phyloP scores from a whole-genome alignment of 2,888 invertebrate species.

The Choristoneura rosaceana region DNA sequence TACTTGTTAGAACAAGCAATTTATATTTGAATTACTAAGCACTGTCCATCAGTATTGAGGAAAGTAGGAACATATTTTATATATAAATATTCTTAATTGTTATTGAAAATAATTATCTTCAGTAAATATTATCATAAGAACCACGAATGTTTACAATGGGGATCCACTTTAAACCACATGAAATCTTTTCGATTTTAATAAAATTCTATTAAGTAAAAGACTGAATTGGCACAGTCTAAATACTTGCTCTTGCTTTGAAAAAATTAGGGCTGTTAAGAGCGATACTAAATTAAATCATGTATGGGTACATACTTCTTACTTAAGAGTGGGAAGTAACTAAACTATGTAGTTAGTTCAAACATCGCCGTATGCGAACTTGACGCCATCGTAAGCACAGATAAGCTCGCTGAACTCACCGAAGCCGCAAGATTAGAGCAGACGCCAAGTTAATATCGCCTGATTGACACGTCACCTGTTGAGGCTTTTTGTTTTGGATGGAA shows the following conservation, averaged over 20 bases:
- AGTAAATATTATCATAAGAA: too few relatives aligned
- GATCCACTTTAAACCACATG: too few relatives aligned
- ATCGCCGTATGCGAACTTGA: constrained; percentile 22
- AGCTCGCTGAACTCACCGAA: constrained; percentile 5
- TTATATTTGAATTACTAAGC: neutral
- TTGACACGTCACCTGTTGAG: constrained; percentile 12
- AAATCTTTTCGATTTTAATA: too few relatives aligned
- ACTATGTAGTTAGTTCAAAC: constrained; percentile 14
- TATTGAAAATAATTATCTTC: too few relatives aligned
- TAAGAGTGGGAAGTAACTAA: neutral
- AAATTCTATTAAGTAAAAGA: too few relatives aligned
- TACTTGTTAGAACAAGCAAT: neutral
- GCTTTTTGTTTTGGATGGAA: constrained; percentile 9
- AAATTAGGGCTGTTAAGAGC: too few relatives aligned
- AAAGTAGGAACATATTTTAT: too few relatives aligned
- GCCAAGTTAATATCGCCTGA: neutral
- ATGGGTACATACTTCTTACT: neutral
- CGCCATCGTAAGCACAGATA: constrained; percentile 11
- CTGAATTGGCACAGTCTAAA: too few relatives aligned
- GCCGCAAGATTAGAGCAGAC: constrained; percentile 16
- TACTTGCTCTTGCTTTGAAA: too few relatives aligned
- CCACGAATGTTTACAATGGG: too few relatives aligned
- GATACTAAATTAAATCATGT: too few relatives aligned
- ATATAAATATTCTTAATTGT: too few relatives aligned
- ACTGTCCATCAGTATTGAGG: neutral